Evolutionary conservation across 2,888 invertebrate species (phyloP).

Genomic region (Caenorhabditis macrosperma): DNA sequence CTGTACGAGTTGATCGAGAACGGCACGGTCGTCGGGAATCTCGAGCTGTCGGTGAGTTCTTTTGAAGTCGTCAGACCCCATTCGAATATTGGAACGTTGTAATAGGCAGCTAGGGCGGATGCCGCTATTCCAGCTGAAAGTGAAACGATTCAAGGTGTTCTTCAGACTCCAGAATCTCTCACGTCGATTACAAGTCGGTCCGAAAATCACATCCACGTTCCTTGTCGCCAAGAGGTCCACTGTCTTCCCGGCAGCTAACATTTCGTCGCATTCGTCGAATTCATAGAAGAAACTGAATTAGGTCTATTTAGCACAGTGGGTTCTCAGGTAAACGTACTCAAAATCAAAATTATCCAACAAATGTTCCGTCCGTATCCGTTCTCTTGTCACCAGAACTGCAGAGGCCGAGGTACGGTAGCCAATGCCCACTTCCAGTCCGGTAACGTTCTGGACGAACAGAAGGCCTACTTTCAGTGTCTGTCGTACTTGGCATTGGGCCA

Average conservation of each 20-base stretch:
- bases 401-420: slow-evolving; percentile 61
- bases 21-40: slow-evolving; percentile 58
- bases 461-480: slow-evolving; percentile 39
- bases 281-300: slow-evolving; percentile 55
- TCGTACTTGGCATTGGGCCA: slow-evolving; percentile 12
- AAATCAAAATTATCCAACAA: slow-evolving; percentile 59
- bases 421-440: slow-evolving; percentile 19
- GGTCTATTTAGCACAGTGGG: too few relatives aligned
- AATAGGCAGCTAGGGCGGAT: slow-evolving; percentile 55
- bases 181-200: slow-evolving; percentile 61
- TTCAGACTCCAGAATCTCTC: too few relatives aligned
- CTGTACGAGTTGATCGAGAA: slow-evolving; percentile 49
- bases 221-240: slow-evolving; percentile 38
- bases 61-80: slow-evolving; percentile 60
- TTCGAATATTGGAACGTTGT: slow-evolving; percentile 59
- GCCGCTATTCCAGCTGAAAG: slow-evolving; percentile 62
- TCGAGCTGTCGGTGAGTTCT: slow-evolving; percentile 36
- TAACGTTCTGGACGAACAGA: slow-evolving; percentile 41
- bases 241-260: slow-evolving; percentile 43
- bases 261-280: slow-evolving; percentile 64
- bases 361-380: slow-evolving; percentile 57
- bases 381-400: slow-evolving; percentile 59
- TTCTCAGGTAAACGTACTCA: too few relatives aligned
- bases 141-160: neutral
- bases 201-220: slow-evolving; percentile 63